These are phyloP conservation scores for Taenioides sp. DNA, from an alignment of 2,797 vertebrate species.

Conservation along the genomic window DNA sequence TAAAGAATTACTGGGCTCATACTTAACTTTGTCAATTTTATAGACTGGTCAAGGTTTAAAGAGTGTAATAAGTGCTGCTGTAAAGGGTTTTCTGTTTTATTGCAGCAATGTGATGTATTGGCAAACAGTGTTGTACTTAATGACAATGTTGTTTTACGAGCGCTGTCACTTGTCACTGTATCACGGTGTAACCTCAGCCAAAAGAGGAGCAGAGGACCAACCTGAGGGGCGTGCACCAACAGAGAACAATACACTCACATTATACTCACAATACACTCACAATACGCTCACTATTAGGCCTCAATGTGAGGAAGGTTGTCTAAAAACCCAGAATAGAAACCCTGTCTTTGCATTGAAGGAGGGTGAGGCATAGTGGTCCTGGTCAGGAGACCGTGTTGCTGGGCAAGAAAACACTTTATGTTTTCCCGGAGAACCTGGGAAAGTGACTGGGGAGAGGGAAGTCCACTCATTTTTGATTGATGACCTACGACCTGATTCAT, in stretches of 20 bases:
- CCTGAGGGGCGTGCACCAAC: background rate
- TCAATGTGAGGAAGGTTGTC: background rate
- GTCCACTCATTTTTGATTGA: background rate
- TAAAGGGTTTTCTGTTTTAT: slow-evolving; percentile 70
- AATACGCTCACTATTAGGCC: background rate
- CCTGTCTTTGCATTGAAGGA: background rate
- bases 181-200: background rate
- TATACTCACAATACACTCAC: background rate
- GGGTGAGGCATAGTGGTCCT: background rate
- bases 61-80: slow-evolving; percentile 60
- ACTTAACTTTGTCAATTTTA: slow-evolving; percentile 75
- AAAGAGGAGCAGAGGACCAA: background rate
- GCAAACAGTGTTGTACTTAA: slow-evolving; percentile 70
- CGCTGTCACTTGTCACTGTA: slow-evolving; percentile 59
- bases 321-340: background rate
- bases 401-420: background rate
- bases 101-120: slow-evolving; percentile 65
- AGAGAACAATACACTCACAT: no score
- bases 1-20: slow-evolving; percentile 71
- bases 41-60: slow-evolving; percentile 76
- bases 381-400: background rate
- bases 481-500: background rate
- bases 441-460: background rate
- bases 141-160: slow-evolving; percentile 75
- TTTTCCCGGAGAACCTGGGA: background rate